These are phyloP conservation scores for Sinopyrophorus schimmeli DNA, from an alignment of 2,888 invertebrate species.

Conservation along the genomic window DNA sequence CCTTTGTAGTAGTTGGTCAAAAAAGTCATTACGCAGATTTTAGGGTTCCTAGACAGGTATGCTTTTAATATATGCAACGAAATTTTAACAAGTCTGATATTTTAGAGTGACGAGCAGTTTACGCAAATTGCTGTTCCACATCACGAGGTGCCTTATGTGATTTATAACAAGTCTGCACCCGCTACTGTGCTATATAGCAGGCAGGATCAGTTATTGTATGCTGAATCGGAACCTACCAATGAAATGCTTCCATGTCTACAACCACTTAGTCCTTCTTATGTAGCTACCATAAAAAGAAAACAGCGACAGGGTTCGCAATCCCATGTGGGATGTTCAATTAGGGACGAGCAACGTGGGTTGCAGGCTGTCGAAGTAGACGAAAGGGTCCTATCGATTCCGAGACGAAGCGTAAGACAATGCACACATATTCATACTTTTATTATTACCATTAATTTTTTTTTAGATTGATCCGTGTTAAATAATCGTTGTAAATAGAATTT, in stretches of 20 bases:
- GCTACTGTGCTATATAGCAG: constrained; percentile 51
- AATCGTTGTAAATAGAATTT: too few species aligned
- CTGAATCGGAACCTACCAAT: constrained; percentile 58
- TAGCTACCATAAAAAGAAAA: constrained; percentile 53
- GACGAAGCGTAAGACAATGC: constrained; percentile 9
- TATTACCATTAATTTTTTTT: too few species aligned
- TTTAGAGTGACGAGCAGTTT: constrained; percentile 59
- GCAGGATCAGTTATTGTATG: constrained; percentile 59
- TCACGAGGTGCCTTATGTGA: constrained; percentile 54
- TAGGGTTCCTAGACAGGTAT: constrained; percentile 26
- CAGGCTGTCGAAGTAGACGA: not conserved
- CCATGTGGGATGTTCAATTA: constrained; percentile 48
- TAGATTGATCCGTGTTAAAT: too few species aligned
- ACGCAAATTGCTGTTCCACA: constrained; percentile 58
- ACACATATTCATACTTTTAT: too few species aligned
- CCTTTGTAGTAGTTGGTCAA: constrained; percentile 47
- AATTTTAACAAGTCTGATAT: constrained; percentile 13
- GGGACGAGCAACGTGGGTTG: constrained; percentile 48
- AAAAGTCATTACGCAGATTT: constrained; percentile 51
- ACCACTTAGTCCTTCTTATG: constrained; percentile 53
- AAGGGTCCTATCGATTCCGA: not conserved
- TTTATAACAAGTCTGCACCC: constrained; percentile 54
- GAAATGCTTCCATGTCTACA: constrained; percentile 44
- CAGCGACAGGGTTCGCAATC: constrained; percentile 51
- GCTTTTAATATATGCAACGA: not conserved